These are phyloP conservation scores for Adelosebastes latens DNA, from an alignment of 2,797 vertebrate genomes.

Conservation along the genomic window DNA sequence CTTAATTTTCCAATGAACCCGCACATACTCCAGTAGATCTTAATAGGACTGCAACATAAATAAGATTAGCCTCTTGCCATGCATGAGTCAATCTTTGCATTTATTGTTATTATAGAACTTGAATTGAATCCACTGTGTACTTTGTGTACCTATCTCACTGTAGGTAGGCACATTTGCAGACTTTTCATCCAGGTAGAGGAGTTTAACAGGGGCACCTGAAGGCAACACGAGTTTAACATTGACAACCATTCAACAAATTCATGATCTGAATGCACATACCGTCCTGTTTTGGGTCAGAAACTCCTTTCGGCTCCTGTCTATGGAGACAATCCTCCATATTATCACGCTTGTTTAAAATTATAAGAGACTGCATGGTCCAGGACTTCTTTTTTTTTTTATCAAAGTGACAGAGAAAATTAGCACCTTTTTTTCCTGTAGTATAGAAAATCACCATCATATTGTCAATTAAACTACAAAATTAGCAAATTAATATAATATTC, in stretches of 20 bases:
- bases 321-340: neutral
- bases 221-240: neutral
- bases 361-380: too few species aligned
- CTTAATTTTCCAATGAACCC: neutral
- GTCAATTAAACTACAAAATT: neutral
- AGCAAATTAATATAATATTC: neutral
- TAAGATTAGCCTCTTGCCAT: neutral
- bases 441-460: neutral
- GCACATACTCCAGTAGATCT: neutral
- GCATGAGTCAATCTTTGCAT: neutral
- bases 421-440: neutral
- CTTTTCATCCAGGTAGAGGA: neutral
- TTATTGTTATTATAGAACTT: neutral
- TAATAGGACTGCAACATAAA: neutral
- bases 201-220: constrained; percentile 2
- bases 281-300: neutral
- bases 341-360: too few species aligned
- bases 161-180: neutral
- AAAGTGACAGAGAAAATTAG: neutral
- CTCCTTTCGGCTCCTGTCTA: too few species aligned
- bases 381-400: neutral
- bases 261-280: neutral
- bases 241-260: neutral
- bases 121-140: neutral
- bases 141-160: neutral